Percentiles rank a stretch among this genome's conserved stretches.
Conservation (phyloP, 2,113 vertebrate species). For the Petrocephalus microphthalmus region DNA sequence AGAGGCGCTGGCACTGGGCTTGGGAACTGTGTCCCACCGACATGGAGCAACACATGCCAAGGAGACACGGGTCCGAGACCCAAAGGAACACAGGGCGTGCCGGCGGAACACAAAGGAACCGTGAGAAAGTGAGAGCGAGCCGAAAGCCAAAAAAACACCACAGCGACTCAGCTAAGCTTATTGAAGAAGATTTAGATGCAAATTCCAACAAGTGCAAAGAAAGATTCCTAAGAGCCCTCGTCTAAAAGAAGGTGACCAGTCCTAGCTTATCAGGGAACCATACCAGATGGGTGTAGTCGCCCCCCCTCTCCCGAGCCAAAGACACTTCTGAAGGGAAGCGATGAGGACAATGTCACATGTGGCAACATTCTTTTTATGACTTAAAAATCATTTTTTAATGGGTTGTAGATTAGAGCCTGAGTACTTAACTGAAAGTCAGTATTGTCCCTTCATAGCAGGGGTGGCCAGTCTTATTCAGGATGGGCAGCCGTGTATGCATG, state of each 20-base stretch:
- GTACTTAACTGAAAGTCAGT: background rate
- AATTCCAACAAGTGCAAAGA: background rate
- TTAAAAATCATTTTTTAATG: no score
- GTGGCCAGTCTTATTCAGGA: no score
- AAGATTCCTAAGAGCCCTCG: background rate
- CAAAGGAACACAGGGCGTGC: background rate
- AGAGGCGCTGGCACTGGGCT: constrained; percentile 37
- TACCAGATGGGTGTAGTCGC: background rate
- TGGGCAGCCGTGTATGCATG: no score
- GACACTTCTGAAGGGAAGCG: background rate
- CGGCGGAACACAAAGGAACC: background rate
- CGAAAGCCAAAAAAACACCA: background rate
- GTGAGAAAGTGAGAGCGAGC: background rate
- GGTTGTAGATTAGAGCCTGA: no score
- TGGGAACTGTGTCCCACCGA: constrained; percentile 33
- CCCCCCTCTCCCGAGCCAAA: background rate
- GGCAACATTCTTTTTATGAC: no score
- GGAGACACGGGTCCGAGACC: no score
- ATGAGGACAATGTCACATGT: background rate
- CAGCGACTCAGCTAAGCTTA: background rate
- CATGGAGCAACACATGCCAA: background rate
- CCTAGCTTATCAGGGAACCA: background rate
- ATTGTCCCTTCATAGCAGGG: background rate
- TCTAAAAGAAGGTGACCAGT: background rate
- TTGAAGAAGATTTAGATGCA: background rate